These are phyloP conservation scores for Elysia crispata DNA, from an alignment of 2,888 invertebrate species.

Conservation along the genomic window DNA sequence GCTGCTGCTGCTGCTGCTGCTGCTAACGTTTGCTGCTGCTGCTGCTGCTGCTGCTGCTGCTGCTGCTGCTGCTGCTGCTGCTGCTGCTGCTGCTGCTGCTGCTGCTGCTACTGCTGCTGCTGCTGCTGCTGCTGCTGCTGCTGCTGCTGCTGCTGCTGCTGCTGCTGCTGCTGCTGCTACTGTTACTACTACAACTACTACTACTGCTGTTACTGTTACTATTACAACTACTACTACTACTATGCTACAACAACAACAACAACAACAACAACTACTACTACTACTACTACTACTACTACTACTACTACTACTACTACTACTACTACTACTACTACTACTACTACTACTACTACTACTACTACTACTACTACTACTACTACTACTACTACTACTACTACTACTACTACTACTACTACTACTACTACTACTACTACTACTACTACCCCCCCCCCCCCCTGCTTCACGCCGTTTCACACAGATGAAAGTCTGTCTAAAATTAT, in stretches of 20 bases:
- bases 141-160: not conserved
- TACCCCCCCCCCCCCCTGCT: too few species aligned
- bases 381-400: slow-evolving; percentile 19
- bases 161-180: too few species aligned
- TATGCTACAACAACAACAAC: too few species aligned
- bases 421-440: too few species aligned
- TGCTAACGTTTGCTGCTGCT: not conserved
- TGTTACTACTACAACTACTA: too few species aligned
- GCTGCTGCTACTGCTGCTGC: slow-evolving; percentile 6
- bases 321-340: not conserved
- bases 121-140: slow-evolving; percentile 7
- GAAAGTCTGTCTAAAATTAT: too few species aligned
- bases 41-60: slow-evolving; percentile 7
- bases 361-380: slow-evolving; percentile 19
- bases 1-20: not conserved
- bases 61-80: not conserved
- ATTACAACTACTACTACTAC: too few species aligned
- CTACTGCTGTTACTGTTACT: too few species aligned
- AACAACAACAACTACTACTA: too few species aligned
- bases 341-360: not conserved
- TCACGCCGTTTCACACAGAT: too few species aligned
- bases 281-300: too few species aligned
- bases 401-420: not conserved
- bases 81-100: not conserved
- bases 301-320: not conserved